Conservation (phyloP, 2,888 invertebrate genomes). For the Endotricha flammealis region DNA sequence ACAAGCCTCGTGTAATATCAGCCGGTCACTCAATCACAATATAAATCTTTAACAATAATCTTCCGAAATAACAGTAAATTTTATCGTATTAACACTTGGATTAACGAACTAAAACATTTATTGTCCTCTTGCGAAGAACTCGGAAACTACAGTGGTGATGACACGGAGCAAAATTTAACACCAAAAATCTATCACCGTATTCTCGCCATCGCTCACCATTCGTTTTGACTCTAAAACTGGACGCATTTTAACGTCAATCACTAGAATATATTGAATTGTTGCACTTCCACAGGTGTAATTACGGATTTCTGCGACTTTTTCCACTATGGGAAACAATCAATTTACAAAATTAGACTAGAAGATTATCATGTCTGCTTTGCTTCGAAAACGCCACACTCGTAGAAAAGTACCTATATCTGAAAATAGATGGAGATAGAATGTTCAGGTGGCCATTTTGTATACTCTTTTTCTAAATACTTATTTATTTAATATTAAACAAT, state of each 20-base stretch:
- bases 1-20: constrained; percentile 79
- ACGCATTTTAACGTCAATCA: constrained; percentile 77
- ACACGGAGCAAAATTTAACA: constrained; percentile 77
- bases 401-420: constrained; percentile 84
- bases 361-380: constrained; percentile 82
- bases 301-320: constrained; percentile 61
- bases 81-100: constrained; percentile 56
- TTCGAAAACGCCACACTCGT: constrained; percentile 79
- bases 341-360: constrained; percentile 78
- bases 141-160: constrained; percentile 70
- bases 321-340: constrained; percentile 66
- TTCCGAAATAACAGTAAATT: constrained; percentile 57
- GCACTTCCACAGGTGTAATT: constrained; percentile 72
- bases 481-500: background rate
- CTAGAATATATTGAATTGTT: constrained; percentile 62
- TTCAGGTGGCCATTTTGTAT: constrained; percentile 53
- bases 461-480: constrained; percentile 33
- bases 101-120: constrained; percentile 58
- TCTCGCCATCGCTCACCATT: constrained; percentile 79
- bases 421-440: constrained; percentile 83
- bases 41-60: constrained; percentile 67
- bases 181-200: constrained; percentile 78
- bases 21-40: constrained; percentile 79
- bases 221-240: constrained; percentile 73
- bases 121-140: constrained; percentile 57